Percentiles rank a stretch among this genome's conserved stretches.
phyloP scores from a whole-genome alignment of 2,113 vertebrate genomes.

The Clarias gariepinus region DNA sequence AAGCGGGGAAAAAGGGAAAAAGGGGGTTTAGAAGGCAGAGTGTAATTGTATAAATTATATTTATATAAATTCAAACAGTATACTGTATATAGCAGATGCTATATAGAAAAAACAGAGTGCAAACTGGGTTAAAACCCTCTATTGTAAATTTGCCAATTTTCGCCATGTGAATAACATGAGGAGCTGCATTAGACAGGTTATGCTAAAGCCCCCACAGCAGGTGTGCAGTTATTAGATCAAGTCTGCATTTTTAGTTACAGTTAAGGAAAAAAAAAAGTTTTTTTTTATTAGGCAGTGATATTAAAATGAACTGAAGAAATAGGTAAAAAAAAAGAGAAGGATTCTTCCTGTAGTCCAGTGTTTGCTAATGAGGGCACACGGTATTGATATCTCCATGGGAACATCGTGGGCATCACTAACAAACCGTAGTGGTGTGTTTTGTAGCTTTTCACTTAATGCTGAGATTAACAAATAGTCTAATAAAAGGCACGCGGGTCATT shows the following conservation, averaged over 20 bases:
- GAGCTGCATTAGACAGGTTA: background rate
- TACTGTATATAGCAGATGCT: too few relatives aligned
- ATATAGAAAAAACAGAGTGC: too few relatives aligned
- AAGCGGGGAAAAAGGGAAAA: too few relatives aligned
- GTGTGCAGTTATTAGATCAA: background rate
- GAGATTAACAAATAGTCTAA: conserved; percentile 35
- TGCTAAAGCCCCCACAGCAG: background rate
- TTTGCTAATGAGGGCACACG: conserved; percentile 63
- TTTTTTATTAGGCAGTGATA: background rate
- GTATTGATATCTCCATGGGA: conserved; percentile 70
- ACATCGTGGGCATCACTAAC: conserved; percentile 60
- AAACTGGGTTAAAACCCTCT: background rate
- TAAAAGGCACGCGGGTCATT: conserved; percentile 3
- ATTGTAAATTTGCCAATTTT: background rate
- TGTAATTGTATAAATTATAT: too few relatives aligned
- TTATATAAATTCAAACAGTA: too few relatives aligned
- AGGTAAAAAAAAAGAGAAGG: conserved; percentile 27
- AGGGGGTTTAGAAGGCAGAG: too few relatives aligned
- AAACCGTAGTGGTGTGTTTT: conserved; percentile 56
- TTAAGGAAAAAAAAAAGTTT: background rate
- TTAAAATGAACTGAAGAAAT: conserved; percentile 15
- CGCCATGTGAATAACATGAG: background rate
- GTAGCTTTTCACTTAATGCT: conserved; percentile 55
- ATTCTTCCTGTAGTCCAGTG: conserved; percentile 57
- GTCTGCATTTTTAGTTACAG: conserved; percentile 8